Evolutionary conservation across 2,888 invertebrate genomes (phyloP), one percentile per base, ranked within the genome.

Genomic region (Rhingia rostrata): DNA sequence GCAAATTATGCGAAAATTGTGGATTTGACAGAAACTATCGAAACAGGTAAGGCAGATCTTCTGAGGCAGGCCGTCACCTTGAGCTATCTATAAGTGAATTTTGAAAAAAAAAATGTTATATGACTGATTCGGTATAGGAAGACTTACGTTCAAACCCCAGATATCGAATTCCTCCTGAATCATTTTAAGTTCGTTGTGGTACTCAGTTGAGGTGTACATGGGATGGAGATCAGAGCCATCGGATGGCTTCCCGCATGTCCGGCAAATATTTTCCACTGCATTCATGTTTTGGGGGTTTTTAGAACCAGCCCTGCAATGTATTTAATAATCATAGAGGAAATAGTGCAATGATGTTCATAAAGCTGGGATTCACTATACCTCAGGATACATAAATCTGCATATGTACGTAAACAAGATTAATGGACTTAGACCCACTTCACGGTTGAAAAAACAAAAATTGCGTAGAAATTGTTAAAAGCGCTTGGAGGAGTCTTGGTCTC

Each of bases 1-100:
- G 41, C 83, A 83, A 12, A 83, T 83, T 6, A 73, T 30, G 0
- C 83, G 79, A 14, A 83, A 83, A 7, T 83, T 83, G 14, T 83
- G 83, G 32, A 83, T 79, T 69, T 83, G 83, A 37, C 83, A 83
- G 39, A 83, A 83, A 14, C 83, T 83, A 64, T 83, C 83, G n/a
- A 83, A 83, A 7, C 83, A 83, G 4, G 79, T 83, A 0, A 74
- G 4, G 32, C 83, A 83, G 39, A 83, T 83, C 45, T 83, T 83
- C 12, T 83, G 83, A 9, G 83, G 83, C 6, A 83, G 47, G 0
- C 83, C 83, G 5, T 83, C 83, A 4, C 45, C 67, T 53, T 83
- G 51, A 6, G 56, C 63, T 7, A 83, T 79, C 83, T 83, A n/a
- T 5, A 39, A 22, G 0, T 4, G 4, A 4, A 49, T n/a, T 37